Conservation (phyloP, 2,113 vertebrate species). For the Athene cunicularia region DNA sequence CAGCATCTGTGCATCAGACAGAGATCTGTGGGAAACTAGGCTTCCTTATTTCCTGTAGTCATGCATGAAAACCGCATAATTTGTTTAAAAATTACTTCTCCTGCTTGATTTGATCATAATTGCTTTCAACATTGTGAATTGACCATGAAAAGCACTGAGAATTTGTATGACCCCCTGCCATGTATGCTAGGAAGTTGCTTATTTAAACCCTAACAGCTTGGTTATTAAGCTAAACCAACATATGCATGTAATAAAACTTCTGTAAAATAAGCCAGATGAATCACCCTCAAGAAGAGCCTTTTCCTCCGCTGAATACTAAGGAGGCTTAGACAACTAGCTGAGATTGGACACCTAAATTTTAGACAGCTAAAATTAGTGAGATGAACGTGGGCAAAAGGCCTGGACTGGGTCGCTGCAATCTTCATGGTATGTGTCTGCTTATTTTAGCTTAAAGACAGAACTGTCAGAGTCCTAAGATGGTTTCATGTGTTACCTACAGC, state of each 20-base stretch:
- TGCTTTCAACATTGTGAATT: neutral
- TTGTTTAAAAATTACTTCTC: neutral
- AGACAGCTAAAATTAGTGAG: neutral
- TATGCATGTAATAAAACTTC: neutral
- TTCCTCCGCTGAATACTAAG: neutral
- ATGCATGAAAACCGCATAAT: neutral
- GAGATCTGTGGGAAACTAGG: neutral
- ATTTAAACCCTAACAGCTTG: neutral
- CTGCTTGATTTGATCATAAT: neutral
- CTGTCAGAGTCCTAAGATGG: accelerated
- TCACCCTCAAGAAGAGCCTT: neutral
- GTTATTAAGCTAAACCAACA: neutral
- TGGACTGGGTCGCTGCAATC: neutral
- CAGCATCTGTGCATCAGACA: neutral
- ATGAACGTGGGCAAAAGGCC: neutral
- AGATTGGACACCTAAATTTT: neutral
- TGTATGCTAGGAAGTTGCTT: neutral
- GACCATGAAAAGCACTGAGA: neutral
- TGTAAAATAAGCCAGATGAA: neutral
- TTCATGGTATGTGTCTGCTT: neutral
- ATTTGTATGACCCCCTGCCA: neutral
- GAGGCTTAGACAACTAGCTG: neutral
- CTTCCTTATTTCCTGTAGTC: neutral
- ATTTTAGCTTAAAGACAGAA: neutral
- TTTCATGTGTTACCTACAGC: neutral